Evolutionary conservation across 2,113 vertebrate species (phyloP).

Genomic region (Harpagus bidentatus): DNA sequence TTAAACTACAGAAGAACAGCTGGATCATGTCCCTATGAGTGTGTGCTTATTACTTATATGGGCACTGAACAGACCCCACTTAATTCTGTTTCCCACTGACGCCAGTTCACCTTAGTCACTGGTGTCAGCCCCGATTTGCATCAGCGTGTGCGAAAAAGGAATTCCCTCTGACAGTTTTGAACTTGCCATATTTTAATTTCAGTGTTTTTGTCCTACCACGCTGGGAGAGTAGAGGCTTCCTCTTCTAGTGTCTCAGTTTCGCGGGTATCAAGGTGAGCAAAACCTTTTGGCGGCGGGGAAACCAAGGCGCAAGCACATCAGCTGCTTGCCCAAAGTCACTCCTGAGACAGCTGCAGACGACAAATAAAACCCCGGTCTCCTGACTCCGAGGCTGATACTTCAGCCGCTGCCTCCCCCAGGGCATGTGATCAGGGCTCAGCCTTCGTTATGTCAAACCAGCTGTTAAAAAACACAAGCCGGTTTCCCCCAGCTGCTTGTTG

Average conservation of each 20-base stretch:
- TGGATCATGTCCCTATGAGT: neutral
- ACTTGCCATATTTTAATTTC: slow-evolving; percentile 36
- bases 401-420: neutral
- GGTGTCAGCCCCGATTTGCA: slow-evolving; percentile 21
- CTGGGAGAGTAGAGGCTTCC: neutral
- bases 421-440: neutral
- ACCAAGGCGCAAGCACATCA: neutral
- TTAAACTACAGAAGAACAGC: neutral
- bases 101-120: slow-evolving; percentile 28
- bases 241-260: neutral
- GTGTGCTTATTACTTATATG: neutral
- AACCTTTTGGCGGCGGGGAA: neutral
- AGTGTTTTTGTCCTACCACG: neutral
- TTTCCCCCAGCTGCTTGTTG: neutral
- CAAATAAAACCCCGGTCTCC: neutral
- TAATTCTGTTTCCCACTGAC: slow-evolving; percentile 39
- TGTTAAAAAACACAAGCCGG: neutral
- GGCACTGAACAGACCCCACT: neutral
- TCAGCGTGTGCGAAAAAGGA: neutral
- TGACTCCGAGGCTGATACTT: neutral
- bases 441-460: neutral
- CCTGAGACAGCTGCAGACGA: neutral
- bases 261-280: neutral
- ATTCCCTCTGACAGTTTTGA: slow-evolving; percentile 39
- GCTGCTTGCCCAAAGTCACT: neutral